Conservation (phyloP, 1,140 invertebrate species). For the Charaxes varanes region DNA sequence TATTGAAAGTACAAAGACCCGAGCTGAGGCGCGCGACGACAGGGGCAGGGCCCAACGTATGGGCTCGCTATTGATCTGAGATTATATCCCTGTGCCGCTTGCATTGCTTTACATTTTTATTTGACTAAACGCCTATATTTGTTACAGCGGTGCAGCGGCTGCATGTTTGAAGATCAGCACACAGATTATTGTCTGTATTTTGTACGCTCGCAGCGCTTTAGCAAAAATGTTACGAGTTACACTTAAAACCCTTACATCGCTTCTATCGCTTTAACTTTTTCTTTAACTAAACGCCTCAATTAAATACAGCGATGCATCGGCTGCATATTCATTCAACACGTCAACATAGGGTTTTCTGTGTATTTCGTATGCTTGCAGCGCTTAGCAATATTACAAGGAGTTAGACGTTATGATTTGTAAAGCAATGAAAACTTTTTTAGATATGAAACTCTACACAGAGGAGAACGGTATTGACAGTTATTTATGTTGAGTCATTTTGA, state of each 20-base stretch:
- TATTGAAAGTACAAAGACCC: constrained; percentile 57
- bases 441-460: no score
- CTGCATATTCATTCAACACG: neutral
- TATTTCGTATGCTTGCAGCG: neutral
- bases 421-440: neutral
- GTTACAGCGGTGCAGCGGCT: constrained; percentile 18
- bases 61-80: constrained; percentile 52
- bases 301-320: constrained; percentile 12
- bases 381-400: neutral
- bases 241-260: no score
- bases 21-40: constrained; percentile 22
- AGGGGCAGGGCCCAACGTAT: constrained; percentile 38
- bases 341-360: neutral
- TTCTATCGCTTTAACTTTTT: constrained; percentile 6
- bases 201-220: no score
- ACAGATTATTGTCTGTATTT: no score
- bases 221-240: no score
- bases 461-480: no score
- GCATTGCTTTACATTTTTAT: constrained; percentile 9
- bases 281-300: neutral
- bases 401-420: neutral
- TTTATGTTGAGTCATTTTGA: no score
- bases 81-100: constrained; percentile 20
- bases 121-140: constrained; percentile 9
- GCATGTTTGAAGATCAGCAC: no score